phyloP scores from a whole-genome alignment of 2,797 vertebrate species.

The Hypotaenidia okinawae region DNA sequence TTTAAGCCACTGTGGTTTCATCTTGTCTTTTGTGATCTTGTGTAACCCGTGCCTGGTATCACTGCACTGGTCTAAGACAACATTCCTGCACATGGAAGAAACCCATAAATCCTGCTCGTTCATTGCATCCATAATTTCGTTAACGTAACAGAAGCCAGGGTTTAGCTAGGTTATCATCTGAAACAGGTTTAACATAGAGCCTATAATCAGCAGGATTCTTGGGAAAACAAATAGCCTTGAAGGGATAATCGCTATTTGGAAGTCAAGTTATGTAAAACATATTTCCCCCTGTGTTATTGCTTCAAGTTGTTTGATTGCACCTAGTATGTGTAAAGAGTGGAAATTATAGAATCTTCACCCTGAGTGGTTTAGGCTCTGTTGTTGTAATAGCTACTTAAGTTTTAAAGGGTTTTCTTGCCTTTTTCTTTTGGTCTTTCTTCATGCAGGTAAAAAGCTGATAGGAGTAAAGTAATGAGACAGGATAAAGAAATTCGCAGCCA shows the following conservation, averaged over 20 bases:
- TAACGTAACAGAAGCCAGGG: slow-evolving; percentile 47
- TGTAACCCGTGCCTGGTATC: neutral
- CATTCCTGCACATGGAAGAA: neutral
- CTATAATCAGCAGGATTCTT: slow-evolving; percentile 72
- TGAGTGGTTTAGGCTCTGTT: slow-evolving; percentile 53
- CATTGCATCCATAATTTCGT: slow-evolving; percentile 17
- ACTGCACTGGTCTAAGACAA: neutral
- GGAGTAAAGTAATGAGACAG: slow-evolving; percentile 35
- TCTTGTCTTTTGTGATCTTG: neutral
- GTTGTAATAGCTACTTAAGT: slow-evolving; percentile 59
- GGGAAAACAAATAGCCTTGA: slow-evolving; percentile 68
- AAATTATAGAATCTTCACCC: slow-evolving; percentile 69
- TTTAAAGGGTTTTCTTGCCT: slow-evolving; percentile 64
- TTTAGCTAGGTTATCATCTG: slow-evolving; percentile 72
- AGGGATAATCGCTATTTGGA: slow-evolving; percentile 67
- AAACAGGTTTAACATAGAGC: slow-evolving; percentile 73
- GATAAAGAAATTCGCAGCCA: slow-evolving; percentile 44
- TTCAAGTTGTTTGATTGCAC: slow-evolving; percentile 63
- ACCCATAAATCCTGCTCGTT: neutral
- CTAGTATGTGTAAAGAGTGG: slow-evolving; percentile 45
- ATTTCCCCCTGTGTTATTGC: slow-evolving; percentile 67
- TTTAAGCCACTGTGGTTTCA: neutral
- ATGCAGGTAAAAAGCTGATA: slow-evolving; percentile 62
- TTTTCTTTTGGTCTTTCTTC: slow-evolving; percentile 66
- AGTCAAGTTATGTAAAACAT: slow-evolving; percentile 74